Evolutionary conservation across 2,797 vertebrate species (phyloP), one percentile per base, ranked within the genome.

Genomic region (Diplodus puntazzo): DNA sequence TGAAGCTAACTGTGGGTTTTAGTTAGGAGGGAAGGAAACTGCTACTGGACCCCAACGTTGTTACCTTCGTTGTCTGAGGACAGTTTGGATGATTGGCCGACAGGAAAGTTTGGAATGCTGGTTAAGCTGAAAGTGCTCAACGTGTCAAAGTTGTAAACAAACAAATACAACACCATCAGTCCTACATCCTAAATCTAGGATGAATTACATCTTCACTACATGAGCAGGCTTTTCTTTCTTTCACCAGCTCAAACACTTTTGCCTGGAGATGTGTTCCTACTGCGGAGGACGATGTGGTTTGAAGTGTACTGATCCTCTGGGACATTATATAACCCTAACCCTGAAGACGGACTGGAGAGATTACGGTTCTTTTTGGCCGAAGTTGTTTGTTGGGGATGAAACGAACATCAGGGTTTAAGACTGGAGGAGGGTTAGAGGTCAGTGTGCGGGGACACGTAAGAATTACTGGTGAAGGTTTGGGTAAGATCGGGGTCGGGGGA

Each of bases 401-500:
- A 48, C 10, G 7, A 11, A 9, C 14, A 6, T 53, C 4, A 2
- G 54, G 30, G 30, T 6, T 30, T 6, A 9, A n/a, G 59, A 59
- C 4, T 34, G 30, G 0, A 1, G 6, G 27, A 2, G 23, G 11
- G 1, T 5, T 3, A 3, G 14, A 20, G 57, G 27, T 48, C 14
- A 10, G 30, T 8, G 9, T 1, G 53, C 8, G 9, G 25, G 62
- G 52, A 18, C 23, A 25, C 18, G 42, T 7, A 8, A 46, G 49
- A 57, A 6, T 50, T 10, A 11, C 0, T 55, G 71, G 63, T 45
- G 1, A 42, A 50, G 48, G 21, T 63, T 72, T 14, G 61, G 68
- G 75, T 65, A 52, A 52, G 50, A 23, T 62, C 50, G n/a, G 49
- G 81, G 20, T 48, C 2, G 39, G 11, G 60, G 66, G 57, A 57